Evolutionary conservation across 2,113 vertebrate species (phyloP).

Genomic region (Bubo scandiacus): DNA sequence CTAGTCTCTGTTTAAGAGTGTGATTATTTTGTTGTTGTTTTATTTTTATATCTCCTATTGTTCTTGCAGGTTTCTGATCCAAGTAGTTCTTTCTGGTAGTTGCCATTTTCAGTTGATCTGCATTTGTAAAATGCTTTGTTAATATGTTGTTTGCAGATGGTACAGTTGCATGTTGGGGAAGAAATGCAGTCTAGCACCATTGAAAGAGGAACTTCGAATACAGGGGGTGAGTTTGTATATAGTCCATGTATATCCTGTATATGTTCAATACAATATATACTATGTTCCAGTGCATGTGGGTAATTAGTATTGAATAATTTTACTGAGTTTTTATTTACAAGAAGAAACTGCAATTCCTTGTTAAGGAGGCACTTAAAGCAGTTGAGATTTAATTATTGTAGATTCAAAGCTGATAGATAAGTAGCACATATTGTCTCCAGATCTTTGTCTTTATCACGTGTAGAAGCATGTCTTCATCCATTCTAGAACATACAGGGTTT

Average conservation of each 20-base stretch:
- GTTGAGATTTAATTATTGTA: neutral
- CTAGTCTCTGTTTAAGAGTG: neutral
- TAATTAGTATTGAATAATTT: neutral
- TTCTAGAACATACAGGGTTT: neutral
- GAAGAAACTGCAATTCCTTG: neutral
- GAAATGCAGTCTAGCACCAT: constrained; percentile 93
- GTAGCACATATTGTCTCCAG: neutral
- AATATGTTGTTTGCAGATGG: constrained; percentile 80
- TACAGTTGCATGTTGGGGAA: constrained; percentile 99
- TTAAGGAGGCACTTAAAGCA: neutral
- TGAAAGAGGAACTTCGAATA: constrained; percentile 95
- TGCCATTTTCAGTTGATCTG: neutral
- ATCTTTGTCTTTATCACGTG: neutral
- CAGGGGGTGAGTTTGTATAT: constrained; percentile 84
- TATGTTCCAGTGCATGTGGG: neutral
- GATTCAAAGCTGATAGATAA: neutral
- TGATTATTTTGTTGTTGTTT: neutral
- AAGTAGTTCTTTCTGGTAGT: neutral
- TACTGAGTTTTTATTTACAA: neutral
- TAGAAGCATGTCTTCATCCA: neutral
- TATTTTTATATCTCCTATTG: neutral
- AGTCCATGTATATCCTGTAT: neutral
- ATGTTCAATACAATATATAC: neutral
- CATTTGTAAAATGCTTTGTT: neutral
- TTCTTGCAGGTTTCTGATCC: neutral